phyloP scores from a whole-genome alignment of 2,888 invertebrate species.

The Ectropis crepuscularia region DNA sequence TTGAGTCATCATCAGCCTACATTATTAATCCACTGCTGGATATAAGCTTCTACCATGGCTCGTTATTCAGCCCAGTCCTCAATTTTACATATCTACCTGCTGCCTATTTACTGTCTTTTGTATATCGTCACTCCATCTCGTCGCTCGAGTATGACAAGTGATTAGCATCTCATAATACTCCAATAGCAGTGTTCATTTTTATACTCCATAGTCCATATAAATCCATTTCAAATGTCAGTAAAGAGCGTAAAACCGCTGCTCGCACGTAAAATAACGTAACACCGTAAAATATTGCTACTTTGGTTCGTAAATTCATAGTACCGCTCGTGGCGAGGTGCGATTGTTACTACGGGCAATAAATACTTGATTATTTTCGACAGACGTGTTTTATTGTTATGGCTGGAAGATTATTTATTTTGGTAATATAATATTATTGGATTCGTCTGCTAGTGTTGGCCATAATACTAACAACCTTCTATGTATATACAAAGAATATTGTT shows the following conservation, averaged over 20 bases:
- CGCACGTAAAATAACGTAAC: conserved; percentile 17
- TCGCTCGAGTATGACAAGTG: too few species aligned
- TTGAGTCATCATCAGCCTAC: too few species aligned
- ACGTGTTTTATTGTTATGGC: conserved; percentile 2
- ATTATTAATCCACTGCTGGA: too few species aligned
- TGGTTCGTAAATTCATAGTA: conserved; percentile 25
- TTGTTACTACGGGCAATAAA: conserved; percentile 24
- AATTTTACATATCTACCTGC: too few species aligned
- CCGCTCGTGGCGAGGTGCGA: conserved; percentile 21
- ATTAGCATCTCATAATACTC: too few species aligned
- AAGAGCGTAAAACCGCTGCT: conserved; percentile 24
- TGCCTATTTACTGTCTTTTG: too few species aligned
- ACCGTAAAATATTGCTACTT: conserved; percentile 22
- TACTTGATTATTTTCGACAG: conserved; percentile 24
- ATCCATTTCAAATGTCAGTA: conserved; percentile 27
- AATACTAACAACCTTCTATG: too few species aligned
- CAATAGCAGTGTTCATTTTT: neutral
- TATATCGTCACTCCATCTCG: too few species aligned
- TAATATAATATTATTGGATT: conserved; percentile 6
- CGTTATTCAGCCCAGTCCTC: too few species aligned
- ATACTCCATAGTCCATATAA: conserved; percentile 20
- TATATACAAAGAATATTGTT: too few species aligned
- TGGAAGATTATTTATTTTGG: neutral
- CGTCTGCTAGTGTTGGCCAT: neutral
- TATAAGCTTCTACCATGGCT: too few species aligned